Evolutionary conservation across 1,140 invertebrate genomes (phyloP).

Genomic region (Bombus impatiens): DNA sequence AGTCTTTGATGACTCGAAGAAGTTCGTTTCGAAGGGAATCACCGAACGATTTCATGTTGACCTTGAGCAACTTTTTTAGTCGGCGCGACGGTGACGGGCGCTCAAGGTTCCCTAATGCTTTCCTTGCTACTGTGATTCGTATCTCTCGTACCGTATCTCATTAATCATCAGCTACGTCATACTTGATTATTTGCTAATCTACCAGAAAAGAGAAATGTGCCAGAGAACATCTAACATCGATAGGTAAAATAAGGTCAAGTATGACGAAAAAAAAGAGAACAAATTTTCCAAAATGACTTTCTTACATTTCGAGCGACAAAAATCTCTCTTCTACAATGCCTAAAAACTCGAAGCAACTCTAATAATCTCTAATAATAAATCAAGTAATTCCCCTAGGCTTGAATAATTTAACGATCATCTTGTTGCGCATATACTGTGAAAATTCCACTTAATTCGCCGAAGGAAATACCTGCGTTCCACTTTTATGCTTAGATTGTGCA

Average conservation of each 20-base stretch:
- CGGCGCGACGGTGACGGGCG: background rate
- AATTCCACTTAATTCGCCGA: too few species aligned
- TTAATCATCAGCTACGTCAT: background rate
- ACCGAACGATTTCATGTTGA: background rate
- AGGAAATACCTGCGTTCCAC: too few species aligned
- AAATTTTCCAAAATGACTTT: background rate
- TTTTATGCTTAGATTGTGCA: too few species aligned
- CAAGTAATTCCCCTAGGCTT: too few species aligned
- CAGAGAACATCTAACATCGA: background rate
- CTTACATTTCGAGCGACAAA: background rate
- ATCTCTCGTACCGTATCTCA: background rate
- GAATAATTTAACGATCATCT: too few species aligned
- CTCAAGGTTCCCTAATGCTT: background rate
- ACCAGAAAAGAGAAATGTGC: background rate
- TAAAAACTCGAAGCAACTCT: too few species aligned
- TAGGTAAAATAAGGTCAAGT: background rate
- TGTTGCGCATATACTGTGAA: too few species aligned
- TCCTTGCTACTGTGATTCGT: too few species aligned
- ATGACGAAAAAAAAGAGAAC: rapidly evolving
- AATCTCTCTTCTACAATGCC: background rate
- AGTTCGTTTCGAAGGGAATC: background rate
- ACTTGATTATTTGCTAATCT: background rate
- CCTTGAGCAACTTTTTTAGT: background rate
- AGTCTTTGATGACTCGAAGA: background rate
- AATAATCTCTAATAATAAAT: too few species aligned